A percentile compares a stretch with the other conserved stretches of the same genome.
phyloP scores from a whole-genome alignment of 2,888 invertebrate species.

The Sphecodes monilicornis region DNA sequence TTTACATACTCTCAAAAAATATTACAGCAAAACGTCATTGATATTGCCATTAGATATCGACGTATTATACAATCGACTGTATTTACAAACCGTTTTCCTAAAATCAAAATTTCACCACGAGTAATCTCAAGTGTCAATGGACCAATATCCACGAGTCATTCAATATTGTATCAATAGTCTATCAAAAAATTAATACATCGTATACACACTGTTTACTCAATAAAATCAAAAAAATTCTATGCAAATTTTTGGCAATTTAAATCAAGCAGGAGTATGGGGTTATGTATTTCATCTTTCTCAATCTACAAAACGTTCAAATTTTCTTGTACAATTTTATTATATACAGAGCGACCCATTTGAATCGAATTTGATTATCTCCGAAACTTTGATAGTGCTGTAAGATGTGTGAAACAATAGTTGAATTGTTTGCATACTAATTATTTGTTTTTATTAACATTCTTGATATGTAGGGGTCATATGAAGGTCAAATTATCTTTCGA shows the following conservation, averaged over 20 bases:
- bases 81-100: background rate
- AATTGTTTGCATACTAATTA: too few species aligned
- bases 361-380: background rate
- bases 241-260: background rate
- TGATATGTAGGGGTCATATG: too few species aligned
- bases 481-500: too few species aligned
- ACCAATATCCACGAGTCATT: background rate
- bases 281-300: background rate
- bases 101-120: background rate
- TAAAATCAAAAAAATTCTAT: background rate
- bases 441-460: too few species aligned
- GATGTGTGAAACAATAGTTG: too few species aligned
- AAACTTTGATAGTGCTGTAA: background rate
- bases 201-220: background rate
- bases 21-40: slow-evolving; percentile 6
- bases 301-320: background rate
- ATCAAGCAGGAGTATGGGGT: background rate
- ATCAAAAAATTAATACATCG: background rate
- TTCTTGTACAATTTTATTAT: background rate
- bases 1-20: slow-evolving; percentile 9
- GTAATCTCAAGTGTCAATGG: background rate
- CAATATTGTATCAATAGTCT: background rate
- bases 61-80: slow-evolving; percentile 11
- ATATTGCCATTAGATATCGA: slow-evolving; percentile 4
- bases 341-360: background rate